Evolutionary conservation across 2,113 vertebrate genomes (phyloP).

Genomic region (Carettochelys insculpta): DNA sequence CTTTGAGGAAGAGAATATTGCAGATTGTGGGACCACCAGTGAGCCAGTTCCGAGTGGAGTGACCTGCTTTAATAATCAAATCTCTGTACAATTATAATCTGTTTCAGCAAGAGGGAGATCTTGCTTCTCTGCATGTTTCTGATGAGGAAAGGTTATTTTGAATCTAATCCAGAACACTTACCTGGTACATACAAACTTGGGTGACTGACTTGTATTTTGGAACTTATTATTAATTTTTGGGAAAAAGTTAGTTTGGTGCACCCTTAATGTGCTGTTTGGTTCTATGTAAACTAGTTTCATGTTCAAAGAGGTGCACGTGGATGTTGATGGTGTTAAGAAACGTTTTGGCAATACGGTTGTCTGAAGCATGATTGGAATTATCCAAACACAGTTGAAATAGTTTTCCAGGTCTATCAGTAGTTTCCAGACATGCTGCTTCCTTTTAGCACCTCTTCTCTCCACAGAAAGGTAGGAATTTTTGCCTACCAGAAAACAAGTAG

Average conservation of each 20-base stretch:
- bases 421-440: conserved; percentile 53
- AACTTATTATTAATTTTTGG: not conserved
- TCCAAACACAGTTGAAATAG: not conserved
- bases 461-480: too few species aligned
- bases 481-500: conserved; percentile 68
- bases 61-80: not conserved
- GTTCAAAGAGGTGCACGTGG: not conserved
- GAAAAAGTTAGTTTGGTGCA: not conserved
- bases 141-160: not conserved
- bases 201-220: not conserved
- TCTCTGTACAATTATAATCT: not conserved
- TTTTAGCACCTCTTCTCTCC: conserved; percentile 54
- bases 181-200: not conserved
- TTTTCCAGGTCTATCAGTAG: conserved; percentile 1
- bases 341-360: not conserved
- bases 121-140: not conserved
- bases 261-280: not conserved
- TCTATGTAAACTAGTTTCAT: not conserved
- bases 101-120: not conserved
- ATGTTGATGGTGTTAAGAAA: not conserved
- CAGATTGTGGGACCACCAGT: not conserved
- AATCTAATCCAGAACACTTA: not conserved
- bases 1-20: not conserved
- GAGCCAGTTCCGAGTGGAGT: not conserved
- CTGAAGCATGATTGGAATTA: too few species aligned